Conservation (phyloP, 1,140 invertebrate species). For the Spodoptera litura region DNA sequence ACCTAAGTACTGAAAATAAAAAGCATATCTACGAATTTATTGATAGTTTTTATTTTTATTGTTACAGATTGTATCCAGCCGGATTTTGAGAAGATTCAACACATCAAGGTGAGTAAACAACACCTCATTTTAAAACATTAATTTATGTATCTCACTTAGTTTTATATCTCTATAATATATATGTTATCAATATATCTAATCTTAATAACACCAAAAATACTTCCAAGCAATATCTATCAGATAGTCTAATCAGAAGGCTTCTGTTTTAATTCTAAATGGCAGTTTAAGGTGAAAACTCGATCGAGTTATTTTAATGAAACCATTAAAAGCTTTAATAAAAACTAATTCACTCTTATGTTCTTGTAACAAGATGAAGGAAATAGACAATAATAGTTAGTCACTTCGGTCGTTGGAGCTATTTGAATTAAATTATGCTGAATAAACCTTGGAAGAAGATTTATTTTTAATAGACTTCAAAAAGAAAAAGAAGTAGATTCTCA, state of each 20-base stretch:
- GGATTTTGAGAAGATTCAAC: not conserved
- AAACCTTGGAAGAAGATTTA: too few relatives aligned
- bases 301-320: slow-evolving; percentile 29
- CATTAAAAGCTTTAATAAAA: slow-evolving; percentile 24
- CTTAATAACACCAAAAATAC: not conserved
- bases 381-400: not conserved
- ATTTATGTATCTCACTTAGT: not conserved
- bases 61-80: slow-evolving; percentile 8
- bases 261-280: not conserved
- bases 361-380: slow-evolving; percentile 13
- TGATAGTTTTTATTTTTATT: not conserved
- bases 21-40: not conserved
- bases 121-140: not conserved
- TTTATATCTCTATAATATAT: not conserved
- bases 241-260: not conserved
- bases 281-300: slow-evolving; percentile 18
- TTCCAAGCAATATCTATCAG: slow-evolving; percentile 15
- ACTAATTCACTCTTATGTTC: slow-evolving; percentile 21
- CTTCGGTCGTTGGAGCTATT: not conserved
- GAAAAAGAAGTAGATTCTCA: too few relatives aligned
- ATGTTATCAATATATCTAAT: slow-evolving; percentile 18
- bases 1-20: not conserved
- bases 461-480: too few relatives aligned
- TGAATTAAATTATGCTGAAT: not conserved
- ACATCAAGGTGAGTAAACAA: not conserved